A percentile compares a stretch with the other conserved stretches of the same genome.
These are phyloP conservation scores for Hymenochirus boettgeri DNA, from an alignment of 2,113 vertebrate genomes.

Conservation along the genomic window DNA sequence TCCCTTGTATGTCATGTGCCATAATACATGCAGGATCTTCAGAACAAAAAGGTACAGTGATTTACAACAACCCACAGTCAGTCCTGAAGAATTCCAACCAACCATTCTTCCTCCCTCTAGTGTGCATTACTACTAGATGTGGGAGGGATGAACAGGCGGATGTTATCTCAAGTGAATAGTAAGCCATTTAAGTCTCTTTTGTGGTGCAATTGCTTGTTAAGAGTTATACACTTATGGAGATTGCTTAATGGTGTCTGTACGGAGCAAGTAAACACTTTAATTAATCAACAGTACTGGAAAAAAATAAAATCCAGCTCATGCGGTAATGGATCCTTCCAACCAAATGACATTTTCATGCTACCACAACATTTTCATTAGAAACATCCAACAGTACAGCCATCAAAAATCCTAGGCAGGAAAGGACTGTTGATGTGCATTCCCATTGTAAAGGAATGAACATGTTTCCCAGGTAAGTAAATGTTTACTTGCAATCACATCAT, in stretches of 20 bases:
- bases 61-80: not conserved
- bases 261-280: not conserved
- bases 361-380: too few species aligned
- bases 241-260: not conserved
- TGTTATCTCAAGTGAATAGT: conserved; percentile 1
- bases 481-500: too few species aligned
- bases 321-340: not conserved
- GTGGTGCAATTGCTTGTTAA: conserved; percentile 3
- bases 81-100: not conserved
- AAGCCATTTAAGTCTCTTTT: conserved; percentile 1
- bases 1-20: too few species aligned
- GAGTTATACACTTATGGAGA: not conserved
- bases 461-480: too few species aligned
- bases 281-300: not conserved
- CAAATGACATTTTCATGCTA: not conserved
- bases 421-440: too few species aligned
- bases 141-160: not conserved
- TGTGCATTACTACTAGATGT: not conserved
- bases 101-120: not conserved
- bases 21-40: too few species aligned
- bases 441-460: too few species aligned
- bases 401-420: too few species aligned
- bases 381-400: too few species aligned
- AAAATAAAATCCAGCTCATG: not conserved
- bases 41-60: not conserved